These are phyloP conservation scores for Sorex maritimensis DNA, from an alignment of 2,797 vertebrate genomes.

Conservation along the genomic window DNA sequence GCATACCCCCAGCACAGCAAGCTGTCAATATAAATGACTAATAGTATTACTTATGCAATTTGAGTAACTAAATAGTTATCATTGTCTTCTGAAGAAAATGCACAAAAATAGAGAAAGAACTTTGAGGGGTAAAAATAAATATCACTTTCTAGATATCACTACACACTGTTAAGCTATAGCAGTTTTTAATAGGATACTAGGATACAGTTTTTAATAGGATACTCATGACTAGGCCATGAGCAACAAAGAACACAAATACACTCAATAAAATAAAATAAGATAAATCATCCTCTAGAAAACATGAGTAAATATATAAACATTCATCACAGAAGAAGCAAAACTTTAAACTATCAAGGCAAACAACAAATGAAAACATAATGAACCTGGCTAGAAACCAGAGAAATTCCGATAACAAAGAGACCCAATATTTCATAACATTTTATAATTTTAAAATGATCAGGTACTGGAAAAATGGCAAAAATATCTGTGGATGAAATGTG, in stretches of 20 bases:
- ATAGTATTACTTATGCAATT: neutral
- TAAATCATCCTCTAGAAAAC: constrained; percentile 5
- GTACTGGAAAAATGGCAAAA: neutral
- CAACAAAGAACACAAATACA: neutral
- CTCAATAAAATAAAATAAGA: neutral
- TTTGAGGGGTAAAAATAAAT: neutral
- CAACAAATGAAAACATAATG: neutral
- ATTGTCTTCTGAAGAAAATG: neutral
- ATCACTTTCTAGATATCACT: neutral
- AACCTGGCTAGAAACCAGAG: neutral
- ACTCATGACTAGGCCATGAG: neutral
- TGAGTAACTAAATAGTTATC: neutral
- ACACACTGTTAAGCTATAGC: neutral
- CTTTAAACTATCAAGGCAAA: neutral
- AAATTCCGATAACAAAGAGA: constrained; percentile 2
- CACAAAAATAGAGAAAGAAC: neutral
- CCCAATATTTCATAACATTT: constrained; percentile 10
- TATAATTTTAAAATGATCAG: constrained; percentile 32
- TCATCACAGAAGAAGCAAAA: neutral
- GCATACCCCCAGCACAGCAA: too few species aligned
- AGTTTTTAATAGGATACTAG: neutral
- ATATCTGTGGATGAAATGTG: neutral
- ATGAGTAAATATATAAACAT: neutral
- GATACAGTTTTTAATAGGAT: neutral
- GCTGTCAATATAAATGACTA: too few species aligned